Conservation (phyloP, 2,888 invertebrate genomes). For the Polydesmus complanatus region DNA sequence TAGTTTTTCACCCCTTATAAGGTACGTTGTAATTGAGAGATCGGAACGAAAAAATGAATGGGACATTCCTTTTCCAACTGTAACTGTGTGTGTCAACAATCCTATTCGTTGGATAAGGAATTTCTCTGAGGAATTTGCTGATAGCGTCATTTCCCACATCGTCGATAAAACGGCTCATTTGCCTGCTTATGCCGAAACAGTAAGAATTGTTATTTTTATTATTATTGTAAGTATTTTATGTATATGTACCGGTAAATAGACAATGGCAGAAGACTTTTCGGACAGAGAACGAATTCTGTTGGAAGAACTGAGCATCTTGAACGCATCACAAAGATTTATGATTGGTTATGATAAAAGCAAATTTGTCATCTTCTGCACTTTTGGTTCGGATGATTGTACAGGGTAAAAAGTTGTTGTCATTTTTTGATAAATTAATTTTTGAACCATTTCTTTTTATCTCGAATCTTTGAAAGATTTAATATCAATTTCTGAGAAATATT, state of each 20-base stretch:
- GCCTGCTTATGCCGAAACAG: background rate
- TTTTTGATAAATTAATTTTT: too few species aligned
- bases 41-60: conserved; percentile 8
- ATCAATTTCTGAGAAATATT: too few species aligned
- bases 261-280: background rate
- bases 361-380: background rate
- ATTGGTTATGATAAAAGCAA: background rate
- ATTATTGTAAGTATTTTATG: background rate
- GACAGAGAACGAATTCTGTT: background rate
- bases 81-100: conserved; percentile 8
- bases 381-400: background rate
- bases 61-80: conserved; percentile 6
- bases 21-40: conserved; percentile 9
- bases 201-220: background rate
- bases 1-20: too few species aligned
- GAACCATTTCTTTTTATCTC: too few species aligned
- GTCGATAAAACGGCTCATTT: background rate
- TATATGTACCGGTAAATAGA: too few species aligned
- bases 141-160: background rate
- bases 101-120: conserved; percentile 2
- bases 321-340: background rate
- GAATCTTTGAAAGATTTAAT: background rate
- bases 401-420: too few species aligned
- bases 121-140: background rate
- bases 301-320: background rate